Percentiles rank a stretch among this genome's conserved stretches.
These are phyloP conservation scores for Samia ricini DNA, from an alignment of 1,140 invertebrate genomes.

Conservation along the genomic window DNA sequence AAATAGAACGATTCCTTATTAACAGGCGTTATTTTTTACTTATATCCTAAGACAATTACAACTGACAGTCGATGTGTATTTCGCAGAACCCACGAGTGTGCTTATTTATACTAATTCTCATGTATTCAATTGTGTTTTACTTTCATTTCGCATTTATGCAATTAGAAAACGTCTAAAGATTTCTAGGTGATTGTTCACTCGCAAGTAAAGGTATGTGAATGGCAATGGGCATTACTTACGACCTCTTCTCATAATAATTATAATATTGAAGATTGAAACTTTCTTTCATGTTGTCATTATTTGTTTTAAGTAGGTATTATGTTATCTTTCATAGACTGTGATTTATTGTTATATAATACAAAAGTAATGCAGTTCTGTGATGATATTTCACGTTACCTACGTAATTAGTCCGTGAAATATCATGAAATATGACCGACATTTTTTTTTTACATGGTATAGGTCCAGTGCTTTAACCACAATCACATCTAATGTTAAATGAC, in stretches of 20 bases:
- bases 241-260: not conserved
- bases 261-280: not conserved
- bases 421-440: no score
- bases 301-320: no score
- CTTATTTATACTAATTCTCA: not conserved
- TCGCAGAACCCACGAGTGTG: not conserved
- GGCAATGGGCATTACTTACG: not conserved
- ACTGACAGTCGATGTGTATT: not conserved
- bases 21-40: not conserved
- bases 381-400: no score
- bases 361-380: no score
- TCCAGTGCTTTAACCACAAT: no score
- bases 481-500: no score
- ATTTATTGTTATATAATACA: no score
- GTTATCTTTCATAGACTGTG: no score
- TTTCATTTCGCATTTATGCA: conserved; percentile 1
- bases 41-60: not conserved
- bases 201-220: not conserved
- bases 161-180: not conserved
- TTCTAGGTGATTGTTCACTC: not conserved
- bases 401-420: no score
- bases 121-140: not conserved
- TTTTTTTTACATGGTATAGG: no score
- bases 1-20: not conserved
- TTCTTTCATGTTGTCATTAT: not conserved